Base-by-base conservation (phyloP, 92 coral and sea anemone genomes). In the Actinernus sp. region DNA sequence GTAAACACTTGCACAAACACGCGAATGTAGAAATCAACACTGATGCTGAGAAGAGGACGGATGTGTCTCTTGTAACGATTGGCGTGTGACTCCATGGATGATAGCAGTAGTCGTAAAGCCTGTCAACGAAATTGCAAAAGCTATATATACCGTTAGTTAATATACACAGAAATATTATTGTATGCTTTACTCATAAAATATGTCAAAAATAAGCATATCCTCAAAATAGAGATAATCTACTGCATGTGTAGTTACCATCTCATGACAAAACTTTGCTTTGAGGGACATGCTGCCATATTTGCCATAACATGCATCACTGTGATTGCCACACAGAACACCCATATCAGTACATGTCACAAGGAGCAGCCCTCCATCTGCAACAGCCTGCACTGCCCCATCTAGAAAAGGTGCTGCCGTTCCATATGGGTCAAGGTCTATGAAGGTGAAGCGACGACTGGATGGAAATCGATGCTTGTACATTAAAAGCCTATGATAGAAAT, bases 281-380 rank as follows among this genome's bases (percentile, higher is more conserved):
- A 94, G 73, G 43, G 98, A 81, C 95, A 91, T 91, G 29, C 98
- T 68, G 2, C 98, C 98, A 94, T 94, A 94, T 58, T 94, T 94
- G 38, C 95, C 98, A 84, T 82, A 94, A 51, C 98, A 94, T 1
- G 98, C 98, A 74, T 94, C 98, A 26, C 93, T 94, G 55, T 94
- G 98, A 54, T 94, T 94, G 13, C 98, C 98, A 83, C 98, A 94
- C 38, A 94, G 55, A 10, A 94, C 98, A 13, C 97, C 98, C 98
- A 94, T 94, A 65, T 94, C 98, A 1, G 98, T 94, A 55, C 98
- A 94, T 5, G 98, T 94, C 32, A 94, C 90, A 57, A 92, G 57
- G 37, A 94, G 57, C 67, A 94, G 71, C 29, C 98, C 98, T 22
- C 98, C 98, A 74, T 94, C 98, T 32, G 93, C 55, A 10, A 94